phyloP scores from a whole-genome alignment of 1,140 invertebrate genomes.

The Eulimnadia texana region DNA sequence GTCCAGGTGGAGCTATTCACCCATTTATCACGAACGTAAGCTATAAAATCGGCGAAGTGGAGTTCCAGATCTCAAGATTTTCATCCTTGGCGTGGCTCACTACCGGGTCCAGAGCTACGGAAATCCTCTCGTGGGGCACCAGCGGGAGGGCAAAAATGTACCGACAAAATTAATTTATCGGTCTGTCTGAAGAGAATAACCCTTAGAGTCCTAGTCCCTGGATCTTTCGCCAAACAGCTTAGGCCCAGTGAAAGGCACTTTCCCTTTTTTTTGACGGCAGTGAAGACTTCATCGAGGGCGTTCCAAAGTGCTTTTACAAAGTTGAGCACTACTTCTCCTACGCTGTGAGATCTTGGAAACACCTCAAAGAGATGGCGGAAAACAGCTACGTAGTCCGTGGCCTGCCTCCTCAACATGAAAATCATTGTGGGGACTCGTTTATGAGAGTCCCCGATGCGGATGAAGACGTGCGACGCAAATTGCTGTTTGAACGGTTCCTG shows the following conservation, averaged over 20 bases:
- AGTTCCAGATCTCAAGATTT: too few species aligned
- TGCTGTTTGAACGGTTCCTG: neutral
- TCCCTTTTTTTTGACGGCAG: neutral
- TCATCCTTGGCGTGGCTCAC: too few species aligned
- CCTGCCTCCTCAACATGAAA: too few species aligned
- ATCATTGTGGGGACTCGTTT: neutral
- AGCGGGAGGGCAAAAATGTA: neutral
- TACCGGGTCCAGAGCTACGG: neutral
- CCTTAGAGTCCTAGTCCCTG: neutral
- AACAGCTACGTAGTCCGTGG: too few species aligned
- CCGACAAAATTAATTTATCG: neutral
- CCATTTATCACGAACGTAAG: neutral
- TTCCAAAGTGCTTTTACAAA: too few species aligned
- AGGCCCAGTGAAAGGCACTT: neutral
- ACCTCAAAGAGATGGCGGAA: neutral
- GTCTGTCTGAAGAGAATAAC: neutral
- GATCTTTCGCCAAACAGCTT: too few species aligned
- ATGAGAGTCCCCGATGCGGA: neutral
- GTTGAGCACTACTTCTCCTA: neutral
- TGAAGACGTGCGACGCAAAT: neutral
- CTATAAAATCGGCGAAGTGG: too few species aligned
- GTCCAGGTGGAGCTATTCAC: neutral
- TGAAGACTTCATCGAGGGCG: neutral
- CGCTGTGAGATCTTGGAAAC: neutral
- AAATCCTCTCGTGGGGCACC: too few species aligned